A percentile compares a stretch with the other conserved stretches of the same genome.
Evolutionary conservation across 2,888 invertebrate genomes (phyloP).

Genomic region (Eurytoma californica): DNA sequence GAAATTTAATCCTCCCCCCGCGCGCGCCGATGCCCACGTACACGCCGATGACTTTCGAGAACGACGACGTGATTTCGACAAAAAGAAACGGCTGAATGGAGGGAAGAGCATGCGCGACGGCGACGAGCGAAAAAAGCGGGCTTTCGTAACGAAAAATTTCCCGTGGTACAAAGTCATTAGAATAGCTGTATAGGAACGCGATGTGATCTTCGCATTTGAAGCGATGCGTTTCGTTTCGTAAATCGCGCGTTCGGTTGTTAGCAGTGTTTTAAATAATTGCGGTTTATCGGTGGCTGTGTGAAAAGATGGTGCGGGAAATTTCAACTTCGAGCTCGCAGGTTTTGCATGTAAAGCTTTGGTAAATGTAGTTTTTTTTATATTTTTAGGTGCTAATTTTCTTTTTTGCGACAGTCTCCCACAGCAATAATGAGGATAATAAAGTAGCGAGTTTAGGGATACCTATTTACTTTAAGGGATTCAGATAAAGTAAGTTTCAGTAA

Average conservation of each 20-base stretch:
- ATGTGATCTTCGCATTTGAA: neutral
- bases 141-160: conserved; percentile 15
- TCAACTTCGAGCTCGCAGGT: neutral
- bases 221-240: neutral
- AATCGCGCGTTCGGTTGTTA: neutral
- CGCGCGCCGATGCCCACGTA: conserved; percentile 10
- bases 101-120: neutral
- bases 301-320: neutral
- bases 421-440: conserved; percentile 10
- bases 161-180: neutral
- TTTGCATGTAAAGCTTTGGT: neutral
- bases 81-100: conserved; percentile 11
- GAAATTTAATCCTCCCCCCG: conserved; percentile 37
- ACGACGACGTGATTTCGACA: conserved; percentile 45
- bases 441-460: conserved; percentile 11
- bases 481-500: neutral
- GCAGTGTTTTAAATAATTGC: neutral
- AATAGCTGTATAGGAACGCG: neutral
- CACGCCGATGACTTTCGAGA: conserved; percentile 31
- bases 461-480: conserved; percentile 10
- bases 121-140: neutral
- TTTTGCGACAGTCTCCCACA: neutral
- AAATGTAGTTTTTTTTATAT: neutral
- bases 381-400: no score
- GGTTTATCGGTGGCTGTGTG: neutral